Base-by-base conservation (phyloP, 2,888 invertebrate genomes). In the Arge pagana region DNA sequence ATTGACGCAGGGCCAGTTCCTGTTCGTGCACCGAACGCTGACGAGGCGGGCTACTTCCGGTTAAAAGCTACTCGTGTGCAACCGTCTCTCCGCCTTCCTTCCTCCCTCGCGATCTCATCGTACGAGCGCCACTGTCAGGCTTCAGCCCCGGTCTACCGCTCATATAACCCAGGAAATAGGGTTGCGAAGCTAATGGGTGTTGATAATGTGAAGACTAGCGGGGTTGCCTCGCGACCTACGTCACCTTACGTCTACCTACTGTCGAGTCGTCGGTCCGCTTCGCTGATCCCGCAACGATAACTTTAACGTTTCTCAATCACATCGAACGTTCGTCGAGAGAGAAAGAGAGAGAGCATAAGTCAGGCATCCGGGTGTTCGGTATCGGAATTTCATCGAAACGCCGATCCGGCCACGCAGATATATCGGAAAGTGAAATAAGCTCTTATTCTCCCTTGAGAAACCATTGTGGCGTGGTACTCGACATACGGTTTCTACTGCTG, bases 101-200 rank as follows among this genome's bases (percentile, higher is more conserved):
- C 7, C 45, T 18, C 33, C 15, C 24, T 13, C n/a, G n/a, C 10
- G 3, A 33, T 11, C 2, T 26, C 7, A 10, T n/a, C 10, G 28
- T 26, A n/a, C n/a, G n/a, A n/a, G n/a, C n/a, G n/a, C n/a, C n/a
- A n/a, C n/a, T n/a, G n/a, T n/a, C 31, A 45, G 21, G 33, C 30
- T 33, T 45, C 31, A 26, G 33, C 45, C 18, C 15, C 11, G 37
- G n/a, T n/a, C n/a, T 21, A 23, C 16, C 13, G 26, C 42, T 45
- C 31, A 45, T n/a, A n/a, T 45, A 45, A 45, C 45, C 33, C 33
- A 45, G 45, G 45, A 45, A 45, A 45, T 33, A 23, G 45, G 45
- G 45, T 45, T 45, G 45, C 45, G 45, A 24, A 15, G 45, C 35
- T 33, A 45, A 45, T 45, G 45, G 45, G 33, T 45, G 45, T 45